phyloP scores from a whole-genome alignment of 2,888 invertebrate genomes.

The Rotaria sp. region DNA sequence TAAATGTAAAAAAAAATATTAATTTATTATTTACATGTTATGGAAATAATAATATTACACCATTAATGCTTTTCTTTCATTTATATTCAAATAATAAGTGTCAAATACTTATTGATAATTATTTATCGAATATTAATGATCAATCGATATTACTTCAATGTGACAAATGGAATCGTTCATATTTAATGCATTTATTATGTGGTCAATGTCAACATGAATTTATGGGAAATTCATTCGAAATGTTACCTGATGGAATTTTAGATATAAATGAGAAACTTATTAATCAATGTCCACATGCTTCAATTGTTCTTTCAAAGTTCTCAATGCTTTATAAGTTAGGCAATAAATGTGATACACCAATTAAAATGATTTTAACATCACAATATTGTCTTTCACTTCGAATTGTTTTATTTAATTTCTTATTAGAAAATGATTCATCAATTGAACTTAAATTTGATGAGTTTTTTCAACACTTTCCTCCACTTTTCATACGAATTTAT shows the following conservation, averaged over 20 bases:
- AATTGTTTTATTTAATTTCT: not conserved
- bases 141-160: not conserved
- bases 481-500: not conserved
- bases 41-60: not conserved
- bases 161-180: not conserved
- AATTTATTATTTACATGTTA: not conserved
- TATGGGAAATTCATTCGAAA: not conserved
- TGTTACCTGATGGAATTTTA: not conserved
- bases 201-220: not conserved
- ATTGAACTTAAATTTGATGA: not conserved
- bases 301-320: not conserved
- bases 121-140: not conserved
- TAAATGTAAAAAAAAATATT: not conserved
- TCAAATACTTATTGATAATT: not conserved
- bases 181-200: not conserved
- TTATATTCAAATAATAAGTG: not conserved
- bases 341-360: not conserved
- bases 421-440: not conserved
- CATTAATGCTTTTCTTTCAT: not conserved
- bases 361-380: not conserved
- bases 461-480: not conserved
- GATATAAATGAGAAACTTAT: not conserved
- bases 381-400: not conserved
- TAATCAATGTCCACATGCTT: not conserved
- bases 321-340: not conserved